Conservation (phyloP, 2,113 vertebrate genomes). For the Chelonoidis abingdonii region DNA sequence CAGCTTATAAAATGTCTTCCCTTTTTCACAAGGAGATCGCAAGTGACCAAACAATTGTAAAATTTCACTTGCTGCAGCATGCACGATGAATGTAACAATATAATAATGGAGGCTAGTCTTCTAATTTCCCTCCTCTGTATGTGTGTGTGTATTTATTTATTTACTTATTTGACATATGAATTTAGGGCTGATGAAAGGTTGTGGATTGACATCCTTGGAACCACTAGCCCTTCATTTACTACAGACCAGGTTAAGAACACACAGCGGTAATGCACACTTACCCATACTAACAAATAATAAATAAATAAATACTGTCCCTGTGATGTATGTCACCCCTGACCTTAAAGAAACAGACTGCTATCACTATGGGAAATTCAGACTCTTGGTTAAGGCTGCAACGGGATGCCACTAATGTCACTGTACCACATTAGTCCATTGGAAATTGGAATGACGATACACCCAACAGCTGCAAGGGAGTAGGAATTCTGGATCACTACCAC, state of each 20-base stretch:
- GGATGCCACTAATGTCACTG: background rate
- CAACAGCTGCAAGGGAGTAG: background rate
- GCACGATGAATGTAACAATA: background rate
- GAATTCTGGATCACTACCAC: background rate
- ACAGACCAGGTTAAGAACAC: background rate
- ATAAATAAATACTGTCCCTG: background rate
- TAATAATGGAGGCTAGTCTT: background rate
- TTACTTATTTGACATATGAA: background rate
- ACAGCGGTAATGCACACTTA: background rate
- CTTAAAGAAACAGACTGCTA: background rate
- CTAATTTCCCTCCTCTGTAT: background rate
- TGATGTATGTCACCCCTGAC: background rate
- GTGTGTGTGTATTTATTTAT: background rate
- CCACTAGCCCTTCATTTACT: background rate
- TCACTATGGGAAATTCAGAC: background rate
- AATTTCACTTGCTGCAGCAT: background rate
- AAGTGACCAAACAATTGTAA: background rate
- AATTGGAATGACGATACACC: background rate
- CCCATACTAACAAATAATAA: background rate
- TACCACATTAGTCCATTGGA: background rate
- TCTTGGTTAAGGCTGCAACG: background rate
- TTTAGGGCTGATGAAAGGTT: background rate
- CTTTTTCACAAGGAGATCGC: background rate
- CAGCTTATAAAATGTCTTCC: background rate
- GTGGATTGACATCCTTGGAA: background rate